phyloP scores from a whole-genome alignment of 2,797 vertebrate species.

The Centropyge bicolor region DNA sequence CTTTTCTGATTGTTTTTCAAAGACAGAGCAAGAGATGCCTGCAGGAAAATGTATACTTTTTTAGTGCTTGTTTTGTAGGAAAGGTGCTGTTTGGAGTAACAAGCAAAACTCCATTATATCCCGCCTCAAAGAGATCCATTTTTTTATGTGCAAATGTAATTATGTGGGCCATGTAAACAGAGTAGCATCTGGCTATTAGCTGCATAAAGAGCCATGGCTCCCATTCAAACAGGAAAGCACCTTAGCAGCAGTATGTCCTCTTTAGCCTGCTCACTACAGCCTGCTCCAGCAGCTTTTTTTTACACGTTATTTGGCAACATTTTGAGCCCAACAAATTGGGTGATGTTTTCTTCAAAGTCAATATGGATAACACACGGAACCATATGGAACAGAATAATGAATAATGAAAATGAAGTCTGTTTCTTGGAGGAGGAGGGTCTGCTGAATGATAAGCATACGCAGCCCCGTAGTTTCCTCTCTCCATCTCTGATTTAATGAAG shows the following conservation, averaged over 20 bases:
- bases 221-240: constrained; percentile 24
- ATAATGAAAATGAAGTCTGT: constrained; percentile 33
- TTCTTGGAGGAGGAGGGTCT: not conserved
- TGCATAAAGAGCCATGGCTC: constrained; percentile 3
- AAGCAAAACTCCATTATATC: not conserved
- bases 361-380: constrained; percentile 18
- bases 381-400: constrained; percentile 27
- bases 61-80: not conserved
- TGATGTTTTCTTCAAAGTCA: constrained; percentile 28
- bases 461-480: not conserved
- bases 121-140: not conserved
- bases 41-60: not conserved
- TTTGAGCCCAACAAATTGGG: constrained; percentile 7
- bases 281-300: constrained; percentile 4
- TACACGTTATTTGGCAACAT: constrained; percentile 9
- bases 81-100: not conserved
- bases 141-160: constrained; percentile 22
- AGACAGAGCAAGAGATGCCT: not conserved
- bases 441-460: constrained; percentile 3
- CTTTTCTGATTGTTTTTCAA: not conserved
- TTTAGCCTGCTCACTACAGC: not conserved
- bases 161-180: constrained; percentile 27
- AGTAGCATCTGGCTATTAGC: constrained; percentile 37
- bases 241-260: constrained; percentile 9
- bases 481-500: not conserved